phyloP scores from a whole-genome alignment of 2,113 vertebrate genomes.

The Nestor notabilis region DNA sequence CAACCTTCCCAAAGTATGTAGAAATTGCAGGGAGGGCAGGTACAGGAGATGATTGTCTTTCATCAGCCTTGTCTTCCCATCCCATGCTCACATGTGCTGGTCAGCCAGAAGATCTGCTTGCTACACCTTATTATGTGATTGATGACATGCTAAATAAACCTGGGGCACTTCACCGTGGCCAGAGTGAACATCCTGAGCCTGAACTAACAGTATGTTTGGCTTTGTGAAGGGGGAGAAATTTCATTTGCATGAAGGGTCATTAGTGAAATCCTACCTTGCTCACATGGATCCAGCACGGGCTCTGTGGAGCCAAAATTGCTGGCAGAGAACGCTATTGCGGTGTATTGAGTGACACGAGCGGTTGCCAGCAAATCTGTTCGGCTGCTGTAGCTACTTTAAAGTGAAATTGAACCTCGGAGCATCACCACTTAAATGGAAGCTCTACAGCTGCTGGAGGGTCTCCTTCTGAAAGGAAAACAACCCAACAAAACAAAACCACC shows the following conservation, averaged over 20 bases:
- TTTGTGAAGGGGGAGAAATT: neutral
- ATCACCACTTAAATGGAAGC: neutral
- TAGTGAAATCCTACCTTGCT: neutral
- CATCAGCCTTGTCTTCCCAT: neutral
- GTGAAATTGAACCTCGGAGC: neutral
- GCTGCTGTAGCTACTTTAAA: neutral
- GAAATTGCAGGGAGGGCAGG: neutral
- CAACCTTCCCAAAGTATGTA: fast-evolving
- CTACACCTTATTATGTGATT: neutral
- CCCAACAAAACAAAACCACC: neutral
- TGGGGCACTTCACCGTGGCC: neutral
- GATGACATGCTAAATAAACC: neutral
- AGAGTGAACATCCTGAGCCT: neutral
- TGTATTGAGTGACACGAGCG: neutral
- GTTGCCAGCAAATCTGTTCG: neutral
- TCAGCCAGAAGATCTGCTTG: neutral
- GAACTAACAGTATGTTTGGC: neutral
- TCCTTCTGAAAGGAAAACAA: neutral
- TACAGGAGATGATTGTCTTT: neutral
- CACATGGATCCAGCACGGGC: fast-evolving
- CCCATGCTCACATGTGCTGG: neutral
- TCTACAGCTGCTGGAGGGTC: neutral
- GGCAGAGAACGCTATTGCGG: neutral
- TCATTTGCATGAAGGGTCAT: neutral
- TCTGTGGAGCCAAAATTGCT: fast-evolving